phyloP scores from a whole-genome alignment of 2,888 invertebrate species.

The Harpalus rubripes region DNA sequence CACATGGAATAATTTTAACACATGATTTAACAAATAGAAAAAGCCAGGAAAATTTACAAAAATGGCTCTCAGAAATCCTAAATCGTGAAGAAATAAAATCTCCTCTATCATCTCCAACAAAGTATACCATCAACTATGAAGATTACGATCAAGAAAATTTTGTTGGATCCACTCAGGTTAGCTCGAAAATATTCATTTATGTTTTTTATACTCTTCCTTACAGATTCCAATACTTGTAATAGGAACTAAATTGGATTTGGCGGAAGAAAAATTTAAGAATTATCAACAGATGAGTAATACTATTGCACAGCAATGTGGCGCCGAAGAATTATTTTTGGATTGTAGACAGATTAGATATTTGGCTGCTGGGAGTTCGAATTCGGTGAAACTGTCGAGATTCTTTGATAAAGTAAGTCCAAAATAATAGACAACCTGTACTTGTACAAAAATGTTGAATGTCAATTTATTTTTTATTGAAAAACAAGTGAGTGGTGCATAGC shows the following conservation, averaged over 20 bases:
- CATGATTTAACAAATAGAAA: constrained; percentile 98
- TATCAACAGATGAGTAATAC: constrained; percentile 82
- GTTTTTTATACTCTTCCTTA: constrained; percentile 71
- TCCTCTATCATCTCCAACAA: constrained; percentile 70
- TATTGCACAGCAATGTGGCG: constrained; percentile 93
- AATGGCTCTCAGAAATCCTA: constrained; percentile 95
- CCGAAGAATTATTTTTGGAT: constrained; percentile 95
- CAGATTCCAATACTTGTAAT: constrained; percentile 96
- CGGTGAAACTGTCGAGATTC: constrained; percentile 95
- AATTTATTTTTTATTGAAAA: not conserved
- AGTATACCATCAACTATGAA: constrained; percentile 78
- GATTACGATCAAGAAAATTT: constrained; percentile 93
- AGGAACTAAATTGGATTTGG: constrained; percentile 94
- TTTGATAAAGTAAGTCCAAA: constrained; percentile 87
- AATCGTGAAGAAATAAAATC: constrained; percentile 82
- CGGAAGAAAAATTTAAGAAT: constrained; percentile 86
- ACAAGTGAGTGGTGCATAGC: too few species aligned
- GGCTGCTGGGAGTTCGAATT: constrained; percentile 96
- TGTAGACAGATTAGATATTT: constrained; percentile 87
- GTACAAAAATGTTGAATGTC: not conserved
- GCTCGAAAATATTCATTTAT: constrained; percentile 13
- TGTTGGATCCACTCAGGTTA: constrained; percentile 87
- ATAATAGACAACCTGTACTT: not conserved
- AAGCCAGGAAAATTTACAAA: constrained; percentile 94
- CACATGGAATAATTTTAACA: constrained; percentile 96